These are phyloP conservation scores for Lutraria lutraria DNA, from an alignment of 2,888 invertebrate species.

Conservation along the genomic window DNA sequence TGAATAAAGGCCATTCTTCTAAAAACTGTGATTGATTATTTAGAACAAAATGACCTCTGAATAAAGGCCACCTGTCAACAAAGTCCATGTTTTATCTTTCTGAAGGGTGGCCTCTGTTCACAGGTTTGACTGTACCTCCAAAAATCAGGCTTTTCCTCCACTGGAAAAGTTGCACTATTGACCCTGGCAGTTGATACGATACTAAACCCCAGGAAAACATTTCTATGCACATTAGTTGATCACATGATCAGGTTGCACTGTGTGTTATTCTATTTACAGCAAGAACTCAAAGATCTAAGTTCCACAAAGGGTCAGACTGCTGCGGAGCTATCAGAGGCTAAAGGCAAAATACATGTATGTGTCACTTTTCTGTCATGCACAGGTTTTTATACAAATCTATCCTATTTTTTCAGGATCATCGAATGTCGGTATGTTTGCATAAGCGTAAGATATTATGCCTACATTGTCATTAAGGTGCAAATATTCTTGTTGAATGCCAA, in stretches of 20 bases:
- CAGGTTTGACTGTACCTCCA: no score
- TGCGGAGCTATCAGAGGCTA: conserved; percentile 81
- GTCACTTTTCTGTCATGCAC: conserved; percentile 29
- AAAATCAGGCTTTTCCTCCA: no score
- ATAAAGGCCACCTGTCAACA: no score
- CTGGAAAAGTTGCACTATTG: no score
- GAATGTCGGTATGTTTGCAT: conserved; percentile 33
- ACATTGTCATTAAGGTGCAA: neutral
- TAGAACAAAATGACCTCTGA: no score
- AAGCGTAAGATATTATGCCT: neutral
- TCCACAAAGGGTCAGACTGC: conserved; percentile 81
- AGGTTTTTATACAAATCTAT: neutral
- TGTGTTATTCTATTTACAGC: conserved; percentile 73
- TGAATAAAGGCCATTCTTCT: no score
- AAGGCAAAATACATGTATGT: conserved; percentile 79
- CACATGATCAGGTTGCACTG: conserved; percentile 1
- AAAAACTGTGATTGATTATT: no score
- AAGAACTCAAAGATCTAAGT: conserved; percentile 83
- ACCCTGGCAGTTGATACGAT: neutral
- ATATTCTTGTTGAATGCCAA: neutral
- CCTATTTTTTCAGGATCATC: conserved; percentile 27
- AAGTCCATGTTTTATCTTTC: no score
- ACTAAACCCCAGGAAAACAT: neutral
- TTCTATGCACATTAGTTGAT: neutral
- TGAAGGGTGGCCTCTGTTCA: no score